These are phyloP conservation scores for Chelon auratus DNA, from an alignment of 2,797 vertebrate genomes.

Conservation along the genomic window DNA sequence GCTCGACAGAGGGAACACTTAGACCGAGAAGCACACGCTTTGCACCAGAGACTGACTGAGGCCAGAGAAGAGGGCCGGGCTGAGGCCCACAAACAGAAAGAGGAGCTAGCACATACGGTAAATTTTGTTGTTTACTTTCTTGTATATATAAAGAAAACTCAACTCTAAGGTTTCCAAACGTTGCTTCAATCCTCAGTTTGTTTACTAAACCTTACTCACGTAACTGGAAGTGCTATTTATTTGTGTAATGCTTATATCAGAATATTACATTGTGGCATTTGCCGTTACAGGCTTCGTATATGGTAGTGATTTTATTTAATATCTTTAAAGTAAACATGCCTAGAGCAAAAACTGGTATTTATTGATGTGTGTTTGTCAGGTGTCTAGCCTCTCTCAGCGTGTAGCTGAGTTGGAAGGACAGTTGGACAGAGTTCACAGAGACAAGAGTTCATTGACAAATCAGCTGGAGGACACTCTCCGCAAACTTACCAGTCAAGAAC, in stretches of 20 bases:
- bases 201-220: no score
- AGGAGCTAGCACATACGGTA: conserved; percentile 85
- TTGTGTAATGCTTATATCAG: no score
- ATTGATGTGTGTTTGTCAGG: conserved; percentile 73
- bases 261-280: background rate
- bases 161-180: background rate
- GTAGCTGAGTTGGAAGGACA: conserved; percentile 87
- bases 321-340: background rate
- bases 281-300: background rate
- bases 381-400: conserved; percentile 85
- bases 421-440: conserved; percentile 85
- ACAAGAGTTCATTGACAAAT: conserved; percentile 84
- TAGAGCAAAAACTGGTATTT: background rate
- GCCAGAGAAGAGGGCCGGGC: conserved; percentile 84
- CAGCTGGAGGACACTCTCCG: conserved; percentile 88
- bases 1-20: conserved; percentile 85
- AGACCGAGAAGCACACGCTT: conserved; percentile 84
- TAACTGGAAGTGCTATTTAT: no score
- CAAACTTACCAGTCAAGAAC: conserved; percentile 84
- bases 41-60: conserved; percentile 83
- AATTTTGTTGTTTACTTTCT: conserved; percentile 15
- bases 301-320: conserved; percentile 1
- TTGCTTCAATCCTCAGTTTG: no score
- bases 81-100: conserved; percentile 87
- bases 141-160: background rate